A percentile compares a stretch with the other conserved stretches of the same genome.
Evolutionary conservation across 2,888 invertebrate genomes (phyloP).

Genomic region (Plebejus anna): DNA sequence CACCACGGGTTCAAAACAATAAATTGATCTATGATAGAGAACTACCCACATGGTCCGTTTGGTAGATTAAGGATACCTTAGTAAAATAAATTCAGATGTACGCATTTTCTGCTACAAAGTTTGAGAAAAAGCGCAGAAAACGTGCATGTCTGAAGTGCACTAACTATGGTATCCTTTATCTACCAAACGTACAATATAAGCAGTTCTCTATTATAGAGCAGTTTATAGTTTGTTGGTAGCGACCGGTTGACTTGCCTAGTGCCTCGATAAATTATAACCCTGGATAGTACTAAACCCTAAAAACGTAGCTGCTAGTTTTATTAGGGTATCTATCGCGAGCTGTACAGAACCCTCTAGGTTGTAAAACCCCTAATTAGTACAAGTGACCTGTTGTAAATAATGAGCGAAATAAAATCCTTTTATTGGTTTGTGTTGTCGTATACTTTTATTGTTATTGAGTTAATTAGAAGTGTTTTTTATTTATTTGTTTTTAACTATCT

Average conservation of each 20-base stretch:
- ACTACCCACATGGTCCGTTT: too few relatives aligned
- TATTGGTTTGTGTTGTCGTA: conserved; percentile 1
- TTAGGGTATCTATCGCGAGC: not conserved
- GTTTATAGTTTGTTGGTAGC: not conserved
- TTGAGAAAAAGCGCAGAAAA: too few relatives aligned
- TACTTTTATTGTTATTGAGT: not conserved
- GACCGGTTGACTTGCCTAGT: not conserved
- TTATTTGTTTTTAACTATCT: not conserved
- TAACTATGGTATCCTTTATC: too few relatives aligned
- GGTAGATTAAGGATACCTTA: too few relatives aligned
- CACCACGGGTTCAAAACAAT: too few relatives aligned
- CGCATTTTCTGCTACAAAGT: too few relatives aligned
- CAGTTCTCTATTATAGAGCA: not conserved
- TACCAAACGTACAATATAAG: too few relatives aligned
- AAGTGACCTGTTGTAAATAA: not conserved
- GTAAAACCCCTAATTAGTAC: conserved; percentile 10
- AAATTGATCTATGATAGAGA: too few relatives aligned
- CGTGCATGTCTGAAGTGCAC: too few relatives aligned
- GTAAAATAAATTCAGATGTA: too few relatives aligned
- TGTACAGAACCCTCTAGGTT: not conserved
- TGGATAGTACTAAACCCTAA: not conserved
- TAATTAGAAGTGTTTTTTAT: not conserved
- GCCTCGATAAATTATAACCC: not conserved
- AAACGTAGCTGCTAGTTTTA: not conserved
- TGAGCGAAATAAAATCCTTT: conserved; percentile 14